Base-by-base conservation (phyloP, 2,797 vertebrate species). In the Myotis findleyi region DNA sequence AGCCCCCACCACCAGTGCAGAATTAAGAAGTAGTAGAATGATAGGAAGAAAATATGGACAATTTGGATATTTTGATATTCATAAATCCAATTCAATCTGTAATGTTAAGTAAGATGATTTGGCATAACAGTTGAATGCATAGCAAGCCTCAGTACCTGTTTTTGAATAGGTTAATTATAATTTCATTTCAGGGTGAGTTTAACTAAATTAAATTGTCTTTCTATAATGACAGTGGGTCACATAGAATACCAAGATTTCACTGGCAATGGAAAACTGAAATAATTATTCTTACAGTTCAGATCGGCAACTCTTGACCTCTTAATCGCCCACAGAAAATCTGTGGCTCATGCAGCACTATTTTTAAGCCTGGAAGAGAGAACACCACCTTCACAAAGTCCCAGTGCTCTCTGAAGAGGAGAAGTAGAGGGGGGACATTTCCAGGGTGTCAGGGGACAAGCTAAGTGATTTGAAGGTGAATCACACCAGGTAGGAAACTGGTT, bases 131-230 rank as follows among this genome's bases (percentile, higher is more conserved):
- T 68, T 94, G 72, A 84, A 49, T 66, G 14, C 36, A 1, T 87
- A 77, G 49, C 76, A 83, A 87, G 23, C 3, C 33, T 83, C 5
- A n/a, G 33, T 68, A 57, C 11, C 23, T 64, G 85, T 57, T 85
- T 62, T 91, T 80, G 30, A 82, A 36, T 27, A 90, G 10, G 6
- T n/a, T 75, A 89, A 41, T 69, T 88, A 51, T 30, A 68, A 59
- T 66, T 85, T 89, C 38, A 69, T 55, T 81, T 68, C 12, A 41
- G 21, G 21, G 21, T 11, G 16, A 47, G 7, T 71, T 66, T 81
- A 66, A 84, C 21, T 44, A 82, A 88, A 77, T n/a, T 91, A 91
- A 72, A 41, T 59, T 87, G 23, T 79, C 27, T 83, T 94, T 91
- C 17, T 87, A 1, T 77, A 75, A 36, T 69, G 75, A 25, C n/a